Conservation (phyloP, 1,140 invertebrate genomes). For the Aphelenchoides fujianensis region DNA sequence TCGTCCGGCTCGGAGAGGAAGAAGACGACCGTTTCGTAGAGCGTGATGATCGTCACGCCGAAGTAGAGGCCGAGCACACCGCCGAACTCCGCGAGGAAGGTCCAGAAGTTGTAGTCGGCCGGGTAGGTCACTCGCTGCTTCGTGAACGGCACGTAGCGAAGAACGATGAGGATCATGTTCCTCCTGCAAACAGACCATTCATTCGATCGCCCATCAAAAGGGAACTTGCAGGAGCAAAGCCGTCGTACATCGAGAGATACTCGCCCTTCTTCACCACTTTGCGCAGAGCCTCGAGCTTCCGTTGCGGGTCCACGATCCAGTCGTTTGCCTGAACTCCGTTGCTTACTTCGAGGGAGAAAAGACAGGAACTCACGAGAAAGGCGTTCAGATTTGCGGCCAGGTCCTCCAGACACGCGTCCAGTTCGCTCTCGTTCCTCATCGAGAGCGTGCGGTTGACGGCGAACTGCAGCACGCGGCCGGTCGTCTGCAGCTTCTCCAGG, state of each 20-base stretch:
- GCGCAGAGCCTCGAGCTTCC: not conserved
- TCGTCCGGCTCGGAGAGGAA: conserved; percentile 6
- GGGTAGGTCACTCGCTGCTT: conserved; percentile 29
- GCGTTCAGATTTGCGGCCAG: too few relatives aligned
- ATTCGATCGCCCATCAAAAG: not conserved
- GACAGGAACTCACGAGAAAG: too few relatives aligned
- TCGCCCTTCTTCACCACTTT: not conserved
- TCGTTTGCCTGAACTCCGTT: not conserved
- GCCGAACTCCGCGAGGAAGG: conserved; percentile 43
- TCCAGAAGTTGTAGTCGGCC: conserved; percentile 42
- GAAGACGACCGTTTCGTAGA: conserved; percentile 42
- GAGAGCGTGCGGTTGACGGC: not conserved
- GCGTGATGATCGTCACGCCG: conserved; percentile 41
- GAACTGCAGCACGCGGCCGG: not conserved
- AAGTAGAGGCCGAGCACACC: conserved; percentile 45
- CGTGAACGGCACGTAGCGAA: not conserved
- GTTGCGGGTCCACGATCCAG: not conserved
- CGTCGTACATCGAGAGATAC: not conserved
- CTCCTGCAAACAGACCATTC: not conserved
- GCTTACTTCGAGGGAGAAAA: too few relatives aligned
- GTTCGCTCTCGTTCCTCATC: not conserved
- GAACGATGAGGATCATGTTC: not conserved
- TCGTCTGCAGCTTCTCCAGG: not conserved
- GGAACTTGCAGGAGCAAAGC: not conserved
- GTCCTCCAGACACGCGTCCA: too few relatives aligned